A percentile compares a stretch with the other conserved stretches of the same genome.
Evolutionary conservation across 1,140 invertebrate species (phyloP).

Genomic region (Bicyclus anynana): DNA sequence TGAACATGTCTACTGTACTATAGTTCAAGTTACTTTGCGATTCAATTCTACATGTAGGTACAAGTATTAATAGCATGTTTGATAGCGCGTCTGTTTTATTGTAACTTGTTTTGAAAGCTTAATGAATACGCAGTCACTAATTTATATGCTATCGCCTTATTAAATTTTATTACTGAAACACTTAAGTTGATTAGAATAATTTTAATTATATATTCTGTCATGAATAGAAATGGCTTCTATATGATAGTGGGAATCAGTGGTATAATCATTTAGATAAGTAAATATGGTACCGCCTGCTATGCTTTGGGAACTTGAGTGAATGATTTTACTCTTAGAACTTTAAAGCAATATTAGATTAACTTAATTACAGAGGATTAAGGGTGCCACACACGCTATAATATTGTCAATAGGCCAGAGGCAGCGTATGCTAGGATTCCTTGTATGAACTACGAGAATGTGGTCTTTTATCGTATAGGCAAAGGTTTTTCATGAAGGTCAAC

Average conservation of each 20-base stretch:
- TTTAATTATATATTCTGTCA: slow-evolving; percentile 17
- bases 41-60: background rate
- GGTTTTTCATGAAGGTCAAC: no score
- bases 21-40: no score
- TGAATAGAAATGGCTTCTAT: slow-evolving; percentile 5
- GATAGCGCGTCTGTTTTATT: background rate
- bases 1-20: no score
- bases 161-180: slow-evolving; percentile 23
- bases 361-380: no score
- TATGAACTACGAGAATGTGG: no score
- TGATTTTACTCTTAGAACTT: no score
- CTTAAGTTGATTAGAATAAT: slow-evolving; percentile 23
- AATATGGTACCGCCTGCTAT: background rate
- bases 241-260: background rate
- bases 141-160: slow-evolving; percentile 18
- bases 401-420: no score
- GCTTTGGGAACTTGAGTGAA: background rate
- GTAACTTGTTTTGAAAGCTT: slow-evolving; percentile 16
- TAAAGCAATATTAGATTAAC: no score
- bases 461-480: no score
- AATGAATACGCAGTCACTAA: slow-evolving; percentile 10
- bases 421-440: no score
- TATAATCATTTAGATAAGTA: background rate
- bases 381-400: no score
- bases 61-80: background rate